phyloP scores from a whole-genome alignment of 2,888 invertebrate genomes.

The Cremastobaeus sp. region DNA sequence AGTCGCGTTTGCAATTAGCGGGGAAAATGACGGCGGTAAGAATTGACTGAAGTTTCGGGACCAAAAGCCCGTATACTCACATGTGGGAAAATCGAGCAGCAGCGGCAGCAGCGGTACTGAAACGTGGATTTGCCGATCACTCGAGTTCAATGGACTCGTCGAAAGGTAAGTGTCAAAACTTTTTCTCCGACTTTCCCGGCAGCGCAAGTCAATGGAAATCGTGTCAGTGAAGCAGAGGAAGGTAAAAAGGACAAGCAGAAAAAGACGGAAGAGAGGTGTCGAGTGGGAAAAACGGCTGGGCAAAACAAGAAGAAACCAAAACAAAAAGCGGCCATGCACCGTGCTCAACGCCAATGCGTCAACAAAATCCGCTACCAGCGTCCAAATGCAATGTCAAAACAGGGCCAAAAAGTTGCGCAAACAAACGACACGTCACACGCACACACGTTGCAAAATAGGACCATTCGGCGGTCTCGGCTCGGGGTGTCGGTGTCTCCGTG shows the following conservation, averaged over 20 bases:
- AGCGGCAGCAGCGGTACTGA: constrained; percentile 8
- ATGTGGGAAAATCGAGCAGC: constrained; percentile 12
- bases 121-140: constrained; percentile 32
- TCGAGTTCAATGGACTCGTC: constrained; percentile 47
- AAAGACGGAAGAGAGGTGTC: constrained; percentile 27
- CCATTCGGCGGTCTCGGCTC: too few species aligned
- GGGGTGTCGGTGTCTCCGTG: background rate
- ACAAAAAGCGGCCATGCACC: constrained; percentile 28
- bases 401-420: background rate
- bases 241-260: constrained; percentile 16
- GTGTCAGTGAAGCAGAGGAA: constrained; percentile 46
- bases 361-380: background rate
- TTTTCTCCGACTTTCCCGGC: constrained; percentile 65
- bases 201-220: constrained; percentile 55
- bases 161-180: constrained; percentile 48
- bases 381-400: constrained; percentile 3
- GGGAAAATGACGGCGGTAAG: too few species aligned
- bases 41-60: too few species aligned
- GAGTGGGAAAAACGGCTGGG: constrained; percentile 4
- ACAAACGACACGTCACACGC: constrained; percentile 27
- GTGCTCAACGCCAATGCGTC: constrained; percentile 4
- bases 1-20: too few species aligned
- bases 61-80: constrained; percentile 20
- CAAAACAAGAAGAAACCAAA: constrained; percentile 19
- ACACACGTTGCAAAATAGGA: constrained; percentile 27